Percentiles rank a stretch among this genome's conserved stretches.
phyloP scores from a whole-genome alignment of 2,888 invertebrate species.

The Spodoptera picta region DNA sequence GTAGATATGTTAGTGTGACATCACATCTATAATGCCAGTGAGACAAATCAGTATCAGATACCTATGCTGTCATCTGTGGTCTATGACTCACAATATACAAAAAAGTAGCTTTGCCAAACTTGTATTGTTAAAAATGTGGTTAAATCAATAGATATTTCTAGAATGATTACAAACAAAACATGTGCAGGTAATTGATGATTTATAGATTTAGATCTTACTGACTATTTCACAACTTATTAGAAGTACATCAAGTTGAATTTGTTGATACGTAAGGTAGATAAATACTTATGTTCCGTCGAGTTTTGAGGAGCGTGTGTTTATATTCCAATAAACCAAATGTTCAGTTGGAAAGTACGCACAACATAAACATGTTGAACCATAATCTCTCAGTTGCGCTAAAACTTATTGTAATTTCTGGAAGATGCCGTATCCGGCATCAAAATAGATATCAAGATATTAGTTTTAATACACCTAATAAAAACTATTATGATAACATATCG shows the following conservation, averaged over 20 bases:
- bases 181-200: neutral
- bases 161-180: neutral
- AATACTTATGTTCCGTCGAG: too few relatives aligned
- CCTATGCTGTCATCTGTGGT: slow-evolving; percentile 29
- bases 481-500: slow-evolving; percentile 17
- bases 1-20: slow-evolving; percentile 16
- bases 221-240: too few relatives aligned
- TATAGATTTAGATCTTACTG: too few relatives aligned
- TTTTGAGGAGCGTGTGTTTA: too few relatives aligned
- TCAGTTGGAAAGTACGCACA: too few relatives aligned
- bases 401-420: slow-evolving; percentile 9
- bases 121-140: slow-evolving; percentile 1
- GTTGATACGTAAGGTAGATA: too few relatives aligned
- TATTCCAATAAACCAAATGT: too few relatives aligned
- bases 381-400: slow-evolving; percentile 3
- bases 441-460: slow-evolving; percentile 4
- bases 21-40: slow-evolving; percentile 17
- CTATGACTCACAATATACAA: slow-evolving; percentile 26
- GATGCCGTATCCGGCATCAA: slow-evolving; percentile 8
- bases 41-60: slow-evolving; percentile 8
- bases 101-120: slow-evolving; percentile 2
- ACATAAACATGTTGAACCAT: neutral
- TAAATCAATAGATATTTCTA: slow-evolving; percentile 1
- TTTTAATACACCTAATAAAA: too few relatives aligned
- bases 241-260: too few relatives aligned